Evolutionary conservation across 2,888 invertebrate genomes (phyloP), one percentile per base, ranked within the genome.

Genomic region (Philopedon plagiatum): DNA sequence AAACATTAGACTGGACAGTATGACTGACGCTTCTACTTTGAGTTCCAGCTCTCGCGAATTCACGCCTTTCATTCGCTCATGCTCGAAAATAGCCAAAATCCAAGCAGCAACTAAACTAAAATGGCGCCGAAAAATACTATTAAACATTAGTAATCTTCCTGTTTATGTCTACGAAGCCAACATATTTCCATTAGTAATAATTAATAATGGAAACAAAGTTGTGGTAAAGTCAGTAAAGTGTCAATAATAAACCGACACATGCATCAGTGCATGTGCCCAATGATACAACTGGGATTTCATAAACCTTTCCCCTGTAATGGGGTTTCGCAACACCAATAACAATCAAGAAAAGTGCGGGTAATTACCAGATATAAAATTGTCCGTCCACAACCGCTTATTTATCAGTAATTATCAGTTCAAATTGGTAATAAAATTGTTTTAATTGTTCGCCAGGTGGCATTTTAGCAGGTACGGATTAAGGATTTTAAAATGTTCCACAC

Each of bases 261-360:
- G 49, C 18, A 26, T 5, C 1, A 19, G 8, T 9, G 44, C 44
- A 19, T 49, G 23, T 29, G 51, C 29, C 11, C 13, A 29, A 51
- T 21, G 51, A 29, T 15, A 51, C 51, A 51, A 51, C 23, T 2
- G 51, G 51, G 51, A 51, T 26, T 51, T 15, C 51, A 51, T 51
- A 51, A 51, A 51, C 13, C 49, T 23, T 49, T 26, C 26, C 29
- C 13, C 29, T 29, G 51, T n/a, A 9, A 51, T 15, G 51, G 29
- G 7, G 5, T 49, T 49, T 18, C 1, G 9, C 23, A 4, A 5
- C 13, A 23, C 13, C 4, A 29, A 29, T 11, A 15, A 26, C 29
- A 29, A 51, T 51, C 26, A 51, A 51, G 8, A 2, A 15, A 29
- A 26, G 26, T 26, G 51, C 51, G 51, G 51, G 26, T 29, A 51